These are phyloP conservation scores for Actinemys pallida DNA, from an alignment of 2,113 vertebrate species.

Conservation along the genomic window DNA sequence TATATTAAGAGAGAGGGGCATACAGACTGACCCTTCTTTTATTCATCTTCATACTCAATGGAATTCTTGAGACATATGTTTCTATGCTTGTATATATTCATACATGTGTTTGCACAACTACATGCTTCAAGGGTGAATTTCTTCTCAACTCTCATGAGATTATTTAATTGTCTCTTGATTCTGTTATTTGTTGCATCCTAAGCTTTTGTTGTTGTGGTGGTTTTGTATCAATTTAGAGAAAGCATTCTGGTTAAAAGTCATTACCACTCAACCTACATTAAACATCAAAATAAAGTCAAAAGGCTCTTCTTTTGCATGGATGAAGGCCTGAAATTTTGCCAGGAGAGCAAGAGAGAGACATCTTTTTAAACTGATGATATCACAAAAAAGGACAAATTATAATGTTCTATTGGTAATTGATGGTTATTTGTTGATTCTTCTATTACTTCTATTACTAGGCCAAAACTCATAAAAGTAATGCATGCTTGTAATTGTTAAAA, in stretches of 20 bases:
- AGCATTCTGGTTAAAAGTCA: neutral
- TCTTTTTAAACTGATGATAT: slow-evolving; percentile 71
- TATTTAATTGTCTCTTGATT: neutral
- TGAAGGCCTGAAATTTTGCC: slow-evolving; percentile 70
- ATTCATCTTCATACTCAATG: slow-evolving; percentile 9
- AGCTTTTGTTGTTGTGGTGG: neutral
- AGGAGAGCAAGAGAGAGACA: slow-evolving; percentile 56
- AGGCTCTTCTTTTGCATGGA: slow-evolving; percentile 13
- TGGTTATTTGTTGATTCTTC: slow-evolving; percentile 75
- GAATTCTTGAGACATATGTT: neutral
- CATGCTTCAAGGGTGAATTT: neutral
- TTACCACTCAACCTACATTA: neutral
- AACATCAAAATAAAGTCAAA: slow-evolving; percentile 9
- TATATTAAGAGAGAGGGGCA: neutral
- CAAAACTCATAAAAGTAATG: slow-evolving; percentile 79
- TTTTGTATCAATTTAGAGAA: neutral
- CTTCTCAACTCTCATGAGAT: neutral
- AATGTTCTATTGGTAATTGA: slow-evolving; percentile 79
- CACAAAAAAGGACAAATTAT: slow-evolving; percentile 76
- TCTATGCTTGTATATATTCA: neutral
- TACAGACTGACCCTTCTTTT: slow-evolving; percentile 39
- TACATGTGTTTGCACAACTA: neutral
- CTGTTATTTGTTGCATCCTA: neutral
- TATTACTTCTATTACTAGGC: slow-evolving; percentile 78
- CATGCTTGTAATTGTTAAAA: slow-evolving; percentile 75